Evolutionary conservation across 2,888 invertebrate species (phyloP), one percentile per base, ranked within the genome.

Genomic region (Zaprionus obscuricornis): DNA sequence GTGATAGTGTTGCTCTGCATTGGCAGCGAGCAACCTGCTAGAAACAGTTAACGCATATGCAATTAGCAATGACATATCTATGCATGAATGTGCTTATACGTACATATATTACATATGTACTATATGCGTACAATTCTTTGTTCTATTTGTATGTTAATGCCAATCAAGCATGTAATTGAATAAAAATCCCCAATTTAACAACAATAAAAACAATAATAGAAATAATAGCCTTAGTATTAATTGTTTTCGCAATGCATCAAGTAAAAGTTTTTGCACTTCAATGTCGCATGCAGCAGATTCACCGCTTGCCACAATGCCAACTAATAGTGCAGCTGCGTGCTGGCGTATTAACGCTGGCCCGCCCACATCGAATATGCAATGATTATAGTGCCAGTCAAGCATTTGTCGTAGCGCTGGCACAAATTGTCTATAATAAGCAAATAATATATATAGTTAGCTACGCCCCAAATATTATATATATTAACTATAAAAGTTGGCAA

Each of bases 361-460:
- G 74, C 88, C 89, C 70, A 86, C 70, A 47, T 89, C 87, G 56
- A 88, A 89, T 55, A 84, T 73, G 40, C 88, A 82, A 82, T 89
- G 86, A 76, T 90, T 86, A 77, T 84, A 88, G 62, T 90, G 90
- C 89, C 90, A 90, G 66, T 90, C 88, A 33, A 90, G 73, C 77
- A 89, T 79, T 60, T 89, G 89, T 31, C 89, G 87, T 34, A 90
- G 77, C 20, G 90, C 89, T 59, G 89, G 82, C 50, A 89, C 27
- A 54, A 90, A 85, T 69, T 88, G 87, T 55, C 90, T 90, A 59
- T 47, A 63, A 63, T 45, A 33, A 46, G 18, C 16, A 62, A 27
- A 13, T 24, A 46, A 33, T n/a, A 17, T 10, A 31, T 29, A 17
- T 22, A 11, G 7, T 40, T 39, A 31, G 8, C 22, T 18, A 7